phyloP scores from a whole-genome alignment of 2,113 vertebrate genomes.

The Oncorhynchus keta region DNA sequence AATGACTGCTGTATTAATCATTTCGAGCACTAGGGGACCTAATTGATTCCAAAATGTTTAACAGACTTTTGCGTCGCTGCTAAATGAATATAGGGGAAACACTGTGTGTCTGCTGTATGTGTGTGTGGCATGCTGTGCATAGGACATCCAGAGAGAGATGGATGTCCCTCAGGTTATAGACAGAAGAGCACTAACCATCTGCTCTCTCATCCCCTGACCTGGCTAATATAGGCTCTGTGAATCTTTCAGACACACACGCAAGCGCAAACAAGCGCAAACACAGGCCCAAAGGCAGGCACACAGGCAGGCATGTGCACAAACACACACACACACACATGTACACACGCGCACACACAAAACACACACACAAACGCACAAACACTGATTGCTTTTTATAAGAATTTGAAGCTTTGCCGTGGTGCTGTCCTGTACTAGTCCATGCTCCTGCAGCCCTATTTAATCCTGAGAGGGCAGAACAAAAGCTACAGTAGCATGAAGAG shows the following conservation, averaged over 20 bases:
- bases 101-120: not conserved
- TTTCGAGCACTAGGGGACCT: too few species aligned
- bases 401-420: not conserved
- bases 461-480: conserved; percentile 16
- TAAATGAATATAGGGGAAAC: not conserved
- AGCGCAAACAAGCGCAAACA: not conserved
- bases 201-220: conserved; percentile 39
- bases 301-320: too few species aligned
- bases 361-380: not conserved
- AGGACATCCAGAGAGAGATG: not conserved
- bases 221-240: conserved; percentile 32
- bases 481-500: conserved; percentile 18
- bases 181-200: conserved; percentile 48
- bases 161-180: conserved; percentile 18
- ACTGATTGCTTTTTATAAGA: conserved; percentile 3
- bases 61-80: too few species aligned
- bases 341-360: not conserved
- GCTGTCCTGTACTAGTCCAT: not conserved
- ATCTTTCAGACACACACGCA: not conserved
- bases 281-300: not conserved
- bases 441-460: conserved; percentile 32
- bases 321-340: too few species aligned
- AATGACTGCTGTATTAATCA: too few species aligned
- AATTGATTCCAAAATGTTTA: too few species aligned
- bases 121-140: not conserved